These are phyloP conservation scores for Hirtodrosophila histrioides DNA, from an alignment of 2,888 invertebrate species.

Conservation along the genomic window DNA sequence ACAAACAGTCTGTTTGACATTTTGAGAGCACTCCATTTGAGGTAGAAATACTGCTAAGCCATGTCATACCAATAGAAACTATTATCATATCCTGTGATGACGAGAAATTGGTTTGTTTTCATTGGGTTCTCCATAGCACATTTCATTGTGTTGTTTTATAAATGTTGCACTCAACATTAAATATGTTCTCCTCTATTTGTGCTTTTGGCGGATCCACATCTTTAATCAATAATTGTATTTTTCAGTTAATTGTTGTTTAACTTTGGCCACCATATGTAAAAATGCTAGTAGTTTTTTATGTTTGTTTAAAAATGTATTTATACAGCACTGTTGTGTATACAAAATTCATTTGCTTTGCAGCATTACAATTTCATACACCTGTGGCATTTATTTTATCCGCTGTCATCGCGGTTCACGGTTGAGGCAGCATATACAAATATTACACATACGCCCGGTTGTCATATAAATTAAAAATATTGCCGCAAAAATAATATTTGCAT, in stretches of 20 bases:
- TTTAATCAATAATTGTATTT: constrained; percentile 22
- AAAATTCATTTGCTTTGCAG: constrained; percentile 33
- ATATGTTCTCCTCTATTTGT: not conserved
- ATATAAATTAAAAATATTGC: constrained; percentile 30
- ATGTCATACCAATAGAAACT: no score
- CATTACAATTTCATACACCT: constrained; percentile 32
- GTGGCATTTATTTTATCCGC: constrained; percentile 6
- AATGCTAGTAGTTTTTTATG: constrained; percentile 6
- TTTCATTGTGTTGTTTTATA: no score
- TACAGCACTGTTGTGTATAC: constrained; percentile 17
- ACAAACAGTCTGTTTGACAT: no score
- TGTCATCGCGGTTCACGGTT: not conserved
- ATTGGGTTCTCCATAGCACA: no score
- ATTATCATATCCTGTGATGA: no score
- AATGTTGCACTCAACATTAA: no score
- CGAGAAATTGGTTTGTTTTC: no score
- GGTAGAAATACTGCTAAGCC: no score
- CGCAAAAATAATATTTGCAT: constrained; percentile 47
- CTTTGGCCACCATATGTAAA: not conserved
- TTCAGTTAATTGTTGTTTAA: constrained; percentile 1
- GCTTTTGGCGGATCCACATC: constrained; percentile 9
- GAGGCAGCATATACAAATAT: constrained; percentile 38
- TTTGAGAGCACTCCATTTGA: no score
- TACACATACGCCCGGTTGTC: constrained; percentile 36
- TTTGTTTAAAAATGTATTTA: constrained; percentile 33